Base-by-base conservation (phyloP, 2,888 invertebrate species). In the Amaurobius ferox region DNA sequence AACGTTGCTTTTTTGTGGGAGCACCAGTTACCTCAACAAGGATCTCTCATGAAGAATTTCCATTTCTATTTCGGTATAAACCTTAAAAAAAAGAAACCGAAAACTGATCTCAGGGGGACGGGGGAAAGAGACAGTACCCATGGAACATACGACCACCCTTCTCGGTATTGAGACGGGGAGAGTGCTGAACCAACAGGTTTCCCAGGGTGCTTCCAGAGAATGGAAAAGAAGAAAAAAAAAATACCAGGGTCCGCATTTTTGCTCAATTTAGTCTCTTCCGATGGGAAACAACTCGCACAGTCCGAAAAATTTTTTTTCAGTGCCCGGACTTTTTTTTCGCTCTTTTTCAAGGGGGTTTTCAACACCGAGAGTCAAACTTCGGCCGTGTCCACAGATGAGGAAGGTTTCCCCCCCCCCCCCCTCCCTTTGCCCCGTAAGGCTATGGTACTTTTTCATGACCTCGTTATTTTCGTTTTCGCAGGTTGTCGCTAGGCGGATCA, bases 231-330 rank as follows among this genome's bases (percentile, higher is more conserved):
- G 16, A 16, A 44, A 66, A 40, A 72, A 35, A 48, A 73, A 64
- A n/a, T 6, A 40, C 1, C 29, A 26, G 35, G 66, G 62, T 44
- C 74, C 19, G 40, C 77, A 78, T 85, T 85, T 77, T 85, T 77
- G 73, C 77, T 67, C 77, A 71, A 77, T 85, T 85, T 78, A 40
- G 77, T 28, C 29, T 55, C 80, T 85, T 85, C 83, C 83, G 64
- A 85, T 85, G 83, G 83, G 83, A 83, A 83, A 83, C 76, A 48
- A 55, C 55, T 55, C 81, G 44, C 76, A 61, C 70, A 71, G 70
- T 76, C 70, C 74, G 40, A 80, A 64, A 64, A 32, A 32, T 62
- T 62, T 39, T 26, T 62, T 26, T 70, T 40, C 26, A 64, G 19
- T 64, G 19, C 64, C 30, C n/a, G 30, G 7, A 67, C 23, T 72